These are phyloP conservation scores for Bombyx mandarina DNA, from an alignment of 1,140 invertebrate species.

Conservation along the genomic window DNA sequence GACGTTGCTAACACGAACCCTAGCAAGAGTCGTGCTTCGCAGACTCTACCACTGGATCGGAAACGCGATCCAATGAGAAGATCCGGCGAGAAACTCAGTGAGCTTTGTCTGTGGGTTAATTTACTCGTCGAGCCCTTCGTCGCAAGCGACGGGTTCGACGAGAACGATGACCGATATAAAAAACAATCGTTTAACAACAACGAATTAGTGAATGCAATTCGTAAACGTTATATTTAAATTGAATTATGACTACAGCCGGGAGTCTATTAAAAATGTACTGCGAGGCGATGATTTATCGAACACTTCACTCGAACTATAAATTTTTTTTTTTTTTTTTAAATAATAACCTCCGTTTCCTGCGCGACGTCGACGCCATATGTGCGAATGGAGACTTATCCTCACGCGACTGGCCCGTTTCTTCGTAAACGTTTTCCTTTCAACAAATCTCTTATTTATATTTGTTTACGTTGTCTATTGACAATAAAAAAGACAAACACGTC, in stretches of 20 bases:
- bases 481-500: slow-evolving; percentile 4
- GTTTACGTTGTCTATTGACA: slow-evolving; percentile 16
- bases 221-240: slow-evolving; percentile 18
- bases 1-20: no score
- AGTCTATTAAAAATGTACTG: slow-evolving; percentile 26
- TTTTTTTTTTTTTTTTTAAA: slow-evolving; percentile 25
- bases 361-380: slow-evolving; percentile 22
- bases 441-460: slow-evolving; percentile 10
- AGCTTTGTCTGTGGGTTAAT: no score
- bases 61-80: no score
- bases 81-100: no score
- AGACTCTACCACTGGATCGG: no score
- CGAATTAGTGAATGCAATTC: no score
- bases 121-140: no score
- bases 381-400: slow-evolving; percentile 17
- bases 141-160: no score
- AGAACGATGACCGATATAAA: no score
- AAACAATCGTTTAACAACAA: no score
- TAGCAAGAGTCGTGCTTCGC: no score
- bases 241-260: slow-evolving; percentile 23
- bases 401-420: slow-evolving; percentile 12
- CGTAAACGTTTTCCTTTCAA: slow-evolving; percentile 11
- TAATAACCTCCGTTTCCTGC: slow-evolving; percentile 24
- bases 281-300: slow-evolving; percentile 27
- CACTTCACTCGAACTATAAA: slow-evolving; percentile 33